Conservation (phyloP, 2,797 vertebrate genomes). For the Poecilia wingei region DNA sequence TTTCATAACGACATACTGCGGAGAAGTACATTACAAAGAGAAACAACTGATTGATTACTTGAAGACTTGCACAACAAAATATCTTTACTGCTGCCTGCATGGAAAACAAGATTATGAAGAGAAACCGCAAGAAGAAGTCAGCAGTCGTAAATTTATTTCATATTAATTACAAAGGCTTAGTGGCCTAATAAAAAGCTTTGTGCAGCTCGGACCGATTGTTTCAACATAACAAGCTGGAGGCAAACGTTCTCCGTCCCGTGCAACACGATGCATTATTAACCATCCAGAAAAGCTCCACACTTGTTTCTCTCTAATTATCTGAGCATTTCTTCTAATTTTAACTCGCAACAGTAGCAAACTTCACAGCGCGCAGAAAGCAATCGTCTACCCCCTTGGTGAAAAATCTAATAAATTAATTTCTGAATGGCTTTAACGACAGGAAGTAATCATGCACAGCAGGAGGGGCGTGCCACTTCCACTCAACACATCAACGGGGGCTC, state of each 20-base stretch:
- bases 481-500: slow-evolving; percentile 39
- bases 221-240: slow-evolving; percentile 32
- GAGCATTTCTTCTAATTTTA: slow-evolving; percentile 6
- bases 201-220: slow-evolving; percentile 30
- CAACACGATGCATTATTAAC: slow-evolving; percentile 37
- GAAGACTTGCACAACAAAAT: neutral
- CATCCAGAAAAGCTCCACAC: slow-evolving; percentile 48
- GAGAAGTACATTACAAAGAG: slow-evolving; percentile 20
- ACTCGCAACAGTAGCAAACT: neutral
- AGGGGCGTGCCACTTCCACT: slow-evolving; percentile 33
- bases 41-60: slow-evolving; percentile 15
- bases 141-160: slow-evolving; percentile 48
- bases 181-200: slow-evolving; percentile 68
- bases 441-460: slow-evolving; percentile 50
- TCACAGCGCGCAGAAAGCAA: slow-evolving; percentile 26
- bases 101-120: slow-evolving; percentile 1
- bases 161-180: slow-evolving; percentile 45
- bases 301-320: slow-evolving; percentile 13
- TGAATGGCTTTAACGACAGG: slow-evolving; percentile 51
- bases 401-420: slow-evolving; percentile 52
- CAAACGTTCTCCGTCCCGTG: slow-evolving; percentile 22
- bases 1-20: neutral
- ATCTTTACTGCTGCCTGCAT: neutral
- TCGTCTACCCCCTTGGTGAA: slow-evolving; percentile 19
- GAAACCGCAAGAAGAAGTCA: slow-evolving; percentile 45